Evolutionary conservation across 2,888 invertebrate genomes (phyloP).

Genomic region (Steinernema carpocapsae): DNA sequence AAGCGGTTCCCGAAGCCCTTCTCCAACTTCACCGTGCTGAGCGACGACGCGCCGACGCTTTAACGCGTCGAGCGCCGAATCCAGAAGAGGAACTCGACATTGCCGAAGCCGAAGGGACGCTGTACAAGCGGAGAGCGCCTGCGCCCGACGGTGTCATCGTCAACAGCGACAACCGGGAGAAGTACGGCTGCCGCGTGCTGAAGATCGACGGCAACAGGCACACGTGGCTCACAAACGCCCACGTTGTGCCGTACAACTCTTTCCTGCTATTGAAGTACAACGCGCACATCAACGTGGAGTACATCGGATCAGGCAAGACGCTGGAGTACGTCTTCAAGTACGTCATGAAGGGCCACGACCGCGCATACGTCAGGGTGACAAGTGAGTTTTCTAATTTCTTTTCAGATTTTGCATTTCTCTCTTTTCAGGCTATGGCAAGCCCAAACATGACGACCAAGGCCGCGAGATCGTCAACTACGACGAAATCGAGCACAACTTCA

Average conservation of each 20-base stretch:
- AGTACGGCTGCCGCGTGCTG: background rate
- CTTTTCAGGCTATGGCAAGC: background rate
- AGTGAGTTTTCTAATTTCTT: too few relatives aligned
- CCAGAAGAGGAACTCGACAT: background rate
- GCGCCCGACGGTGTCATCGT: too few relatives aligned
- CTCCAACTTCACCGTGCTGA: too few relatives aligned
- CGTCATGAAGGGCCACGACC: slow-evolving; percentile 55
- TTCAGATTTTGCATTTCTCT: too few relatives aligned
- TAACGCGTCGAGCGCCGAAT: background rate
- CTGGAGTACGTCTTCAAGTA: slow-evolving; percentile 51
- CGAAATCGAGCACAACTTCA: background rate
- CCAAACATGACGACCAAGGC: background rate
- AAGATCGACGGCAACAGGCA: background rate
- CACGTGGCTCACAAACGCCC: slow-evolving; percentile 61
- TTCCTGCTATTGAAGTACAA: slow-evolving; percentile 45
- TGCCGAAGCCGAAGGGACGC: too few relatives aligned
- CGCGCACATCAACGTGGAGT: slow-evolving; percentile 58
- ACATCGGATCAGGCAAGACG: background rate
- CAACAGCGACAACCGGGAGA: too few relatives aligned
- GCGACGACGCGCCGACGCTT: too few relatives aligned
- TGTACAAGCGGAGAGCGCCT: too few relatives aligned
- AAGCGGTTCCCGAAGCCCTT: too few relatives aligned
- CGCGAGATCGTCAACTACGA: background rate
- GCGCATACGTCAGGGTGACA: slow-evolving; percentile 20
- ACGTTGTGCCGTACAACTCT: slow-evolving; percentile 69